Evolutionary conservation across 2,797 vertebrate species (phyloP).

Genomic region (Gallirallus australis): DNA sequence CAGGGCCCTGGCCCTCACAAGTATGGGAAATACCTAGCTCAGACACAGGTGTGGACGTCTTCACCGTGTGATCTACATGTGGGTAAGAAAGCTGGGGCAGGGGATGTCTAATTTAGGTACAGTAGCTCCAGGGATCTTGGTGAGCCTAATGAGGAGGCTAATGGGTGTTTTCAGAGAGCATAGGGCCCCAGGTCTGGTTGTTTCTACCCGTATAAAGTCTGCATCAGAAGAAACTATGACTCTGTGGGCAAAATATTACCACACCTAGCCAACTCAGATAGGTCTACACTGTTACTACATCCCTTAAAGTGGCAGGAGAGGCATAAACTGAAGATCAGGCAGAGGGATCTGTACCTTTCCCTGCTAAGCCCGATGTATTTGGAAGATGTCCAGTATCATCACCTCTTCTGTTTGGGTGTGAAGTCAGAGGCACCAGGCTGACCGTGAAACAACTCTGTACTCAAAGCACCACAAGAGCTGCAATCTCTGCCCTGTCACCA

Average conservation of each 20-base stretch:
- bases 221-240: neutral
- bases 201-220: neutral
- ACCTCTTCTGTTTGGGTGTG: neutral
- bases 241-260: neutral
- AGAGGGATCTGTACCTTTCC: neutral
- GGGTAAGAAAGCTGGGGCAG: neutral
- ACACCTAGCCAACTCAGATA: neutral
- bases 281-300: neutral
- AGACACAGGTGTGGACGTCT: neutral
- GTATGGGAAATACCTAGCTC: neutral
- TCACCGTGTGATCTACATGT: neutral
- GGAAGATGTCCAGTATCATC: neutral
- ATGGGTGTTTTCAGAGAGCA: neutral
- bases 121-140: neutral
- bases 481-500: neutral
- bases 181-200: neutral
- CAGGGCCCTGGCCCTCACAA: neutral
- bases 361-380: neutral
- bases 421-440: neutral
- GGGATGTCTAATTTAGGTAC: neutral
- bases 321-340: neutral
- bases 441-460: neutral
- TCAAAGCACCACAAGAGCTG: neutral
- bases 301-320: neutral
- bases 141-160: neutral